Evolutionary conservation across 2,797 vertebrate genomes (phyloP).

Genomic region (Epinephelus awoara): DNA sequence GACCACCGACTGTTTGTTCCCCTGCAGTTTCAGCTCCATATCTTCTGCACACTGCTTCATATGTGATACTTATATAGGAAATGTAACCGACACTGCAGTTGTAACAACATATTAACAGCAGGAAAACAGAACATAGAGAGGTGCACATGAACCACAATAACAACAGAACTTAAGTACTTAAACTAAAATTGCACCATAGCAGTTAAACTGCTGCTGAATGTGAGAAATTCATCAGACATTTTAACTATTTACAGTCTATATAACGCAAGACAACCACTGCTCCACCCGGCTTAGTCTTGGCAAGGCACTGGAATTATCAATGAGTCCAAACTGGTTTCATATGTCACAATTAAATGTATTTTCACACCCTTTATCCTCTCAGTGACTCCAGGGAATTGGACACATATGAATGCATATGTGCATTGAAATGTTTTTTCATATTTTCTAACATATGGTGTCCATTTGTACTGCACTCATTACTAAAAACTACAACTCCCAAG

Average conservation of each 20-base stretch:
- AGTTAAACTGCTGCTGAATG: neutral
- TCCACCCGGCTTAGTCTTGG: too few relatives aligned
- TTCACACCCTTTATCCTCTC: too few relatives aligned
- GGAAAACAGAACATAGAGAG: accelerated
- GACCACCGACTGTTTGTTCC: conserved; percentile 93
- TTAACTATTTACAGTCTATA: neutral
- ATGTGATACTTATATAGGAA: conserved; percentile 95
- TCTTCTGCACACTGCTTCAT: conserved; percentile 99
- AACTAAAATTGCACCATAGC: neutral
- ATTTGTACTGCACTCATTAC: too few relatives aligned
- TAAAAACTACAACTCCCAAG: too few relatives aligned
- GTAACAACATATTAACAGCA: neutral
- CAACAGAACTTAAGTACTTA: neutral
- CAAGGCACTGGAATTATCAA: too few relatives aligned
- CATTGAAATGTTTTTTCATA: too few relatives aligned
- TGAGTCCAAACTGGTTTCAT: too few relatives aligned
- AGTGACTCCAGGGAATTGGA: too few relatives aligned
- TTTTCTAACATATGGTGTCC: too few relatives aligned
- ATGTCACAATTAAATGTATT: too few relatives aligned
- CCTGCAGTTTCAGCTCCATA: conserved; percentile 93
- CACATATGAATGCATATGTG: too few relatives aligned
- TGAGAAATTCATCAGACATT: neutral
- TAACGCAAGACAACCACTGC: too few relatives aligned
- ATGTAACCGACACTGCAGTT: conserved; percentile 37
- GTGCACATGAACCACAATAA: neutral